phyloP scores from a whole-genome alignment of 2,113 vertebrate species.

The Datnioides undecimradiatus region DNA sequence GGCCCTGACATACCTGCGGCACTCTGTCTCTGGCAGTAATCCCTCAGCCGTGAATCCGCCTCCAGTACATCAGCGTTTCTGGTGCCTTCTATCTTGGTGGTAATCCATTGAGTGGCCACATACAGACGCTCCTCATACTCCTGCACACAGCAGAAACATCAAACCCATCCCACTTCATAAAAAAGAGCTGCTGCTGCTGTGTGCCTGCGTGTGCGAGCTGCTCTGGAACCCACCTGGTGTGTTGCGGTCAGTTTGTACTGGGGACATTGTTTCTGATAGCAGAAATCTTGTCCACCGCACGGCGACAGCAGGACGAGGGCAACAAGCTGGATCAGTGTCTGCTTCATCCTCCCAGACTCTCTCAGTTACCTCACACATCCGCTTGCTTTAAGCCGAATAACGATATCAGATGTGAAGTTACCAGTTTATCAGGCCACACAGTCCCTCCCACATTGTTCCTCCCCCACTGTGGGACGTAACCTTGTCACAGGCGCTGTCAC shows the following conservation, averaged over 20 bases:
- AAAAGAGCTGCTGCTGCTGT: neutral
- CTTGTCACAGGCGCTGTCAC: neutral
- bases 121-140: slow-evolving; percentile 61
- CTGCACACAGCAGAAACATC: slow-evolving; percentile 21
- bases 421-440: slow-evolving; percentile 3
- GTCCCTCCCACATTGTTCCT: neutral
- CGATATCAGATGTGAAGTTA: neutral
- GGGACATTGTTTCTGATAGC: slow-evolving; percentile 53
- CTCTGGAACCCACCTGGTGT: slow-evolving; percentile 49
- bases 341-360: slow-evolving; percentile 21
- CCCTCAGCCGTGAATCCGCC: slow-evolving; percentile 19
- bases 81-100: slow-evolving; percentile 5
- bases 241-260: slow-evolving; percentile 7
- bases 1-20: slow-evolving; percentile 38
- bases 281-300: slow-evolving; percentile 35
- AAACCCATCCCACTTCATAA: no score
- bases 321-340: neutral
- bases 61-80: neutral
- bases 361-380: neutral
- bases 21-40: slow-evolving; percentile 29
- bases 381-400: neutral
- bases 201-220: neutral
- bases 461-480: neutral
- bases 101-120: slow-evolving; percentile 54
- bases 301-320: neutral